These are phyloP conservation scores for Nymphalis io DNA, from an alignment of 1,140 invertebrate species.

Conservation along the genomic window DNA sequence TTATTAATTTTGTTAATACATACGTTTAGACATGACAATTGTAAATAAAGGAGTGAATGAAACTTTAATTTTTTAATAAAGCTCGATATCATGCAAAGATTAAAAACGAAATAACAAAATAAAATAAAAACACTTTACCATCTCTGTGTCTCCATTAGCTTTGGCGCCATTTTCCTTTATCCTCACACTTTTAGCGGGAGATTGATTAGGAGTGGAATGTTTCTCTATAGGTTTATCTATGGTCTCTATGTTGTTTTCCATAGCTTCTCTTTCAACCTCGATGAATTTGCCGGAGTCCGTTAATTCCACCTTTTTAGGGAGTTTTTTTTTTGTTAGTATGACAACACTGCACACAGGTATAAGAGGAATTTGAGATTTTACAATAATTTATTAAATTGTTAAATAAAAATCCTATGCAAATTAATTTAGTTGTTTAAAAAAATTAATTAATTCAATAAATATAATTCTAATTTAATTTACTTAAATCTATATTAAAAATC, in stretches of 20 bases:
- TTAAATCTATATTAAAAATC: constrained; percentile 9
- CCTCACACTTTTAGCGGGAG: constrained; percentile 69
- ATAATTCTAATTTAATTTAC: constrained; percentile 2
- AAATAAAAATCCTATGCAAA: background rate
- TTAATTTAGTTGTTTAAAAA: background rate
- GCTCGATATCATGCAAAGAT: background rate
- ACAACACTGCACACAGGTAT: constrained; percentile 23
- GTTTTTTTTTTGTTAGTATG: constrained; percentile 34
- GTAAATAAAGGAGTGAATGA: no score
- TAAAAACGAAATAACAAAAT: constrained; percentile 19
- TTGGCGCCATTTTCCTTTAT: constrained; percentile 76
- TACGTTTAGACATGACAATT: no score
- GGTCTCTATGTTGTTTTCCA: constrained; percentile 32
- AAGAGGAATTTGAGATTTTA: constrained; percentile 17
- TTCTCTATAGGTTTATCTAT: constrained; percentile 45
- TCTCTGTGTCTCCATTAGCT: constrained; percentile 58
- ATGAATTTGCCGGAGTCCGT: constrained; percentile 81
- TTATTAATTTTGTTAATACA: no score
- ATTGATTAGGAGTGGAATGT: constrained; percentile 55
- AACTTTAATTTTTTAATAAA: no score
- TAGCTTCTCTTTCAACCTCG: constrained; percentile 71
- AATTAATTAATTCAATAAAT: background rate
- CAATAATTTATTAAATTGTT: background rate
- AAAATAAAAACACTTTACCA: constrained; percentile 47
- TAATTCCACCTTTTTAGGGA: constrained; percentile 73